These are phyloP conservation scores for Rhinichthys osculus DNA, from an alignment of 2,797 vertebrate species.

Conservation along the genomic window DNA sequence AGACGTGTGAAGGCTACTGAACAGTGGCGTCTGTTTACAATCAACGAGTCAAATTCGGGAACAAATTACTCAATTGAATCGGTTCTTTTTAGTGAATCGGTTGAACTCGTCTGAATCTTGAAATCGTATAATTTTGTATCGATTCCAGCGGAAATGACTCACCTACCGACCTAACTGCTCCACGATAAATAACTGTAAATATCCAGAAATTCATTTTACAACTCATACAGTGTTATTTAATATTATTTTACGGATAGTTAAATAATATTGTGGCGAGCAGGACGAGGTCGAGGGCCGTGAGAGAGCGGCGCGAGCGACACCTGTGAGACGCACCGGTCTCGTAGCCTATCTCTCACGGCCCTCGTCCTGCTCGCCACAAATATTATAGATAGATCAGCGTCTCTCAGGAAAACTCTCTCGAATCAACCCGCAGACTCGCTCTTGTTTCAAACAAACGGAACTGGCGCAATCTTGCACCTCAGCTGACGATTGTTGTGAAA, in stretches of 20 bases:
- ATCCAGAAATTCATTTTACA: not conserved
- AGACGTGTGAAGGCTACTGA: not conserved
- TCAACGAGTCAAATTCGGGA: not conserved
- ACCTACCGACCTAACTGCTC: not conserved
- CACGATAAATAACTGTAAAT: not conserved
- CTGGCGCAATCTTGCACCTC: not conserved
- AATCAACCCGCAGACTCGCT: not conserved
- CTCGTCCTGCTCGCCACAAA: no score
- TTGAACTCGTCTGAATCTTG: not conserved
- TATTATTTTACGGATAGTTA: not conserved
- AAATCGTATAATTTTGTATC: fast-evolving
- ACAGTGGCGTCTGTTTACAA: not conserved
- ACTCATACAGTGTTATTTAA: not conserved
- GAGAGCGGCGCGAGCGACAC: no score
- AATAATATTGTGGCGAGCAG: no score
- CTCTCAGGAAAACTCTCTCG: not conserved
- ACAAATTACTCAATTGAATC: not conserved
- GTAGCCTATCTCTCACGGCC: no score
- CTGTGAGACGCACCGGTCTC: no score
- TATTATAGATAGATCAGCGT: not conserved
- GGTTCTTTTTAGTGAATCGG: not conserved
- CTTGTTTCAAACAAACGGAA: not conserved
- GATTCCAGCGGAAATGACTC: not conserved
- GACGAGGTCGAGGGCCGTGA: no score
- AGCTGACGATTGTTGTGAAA: not conserved